phyloP scores from a whole-genome alignment of 2,113 vertebrate genomes.

The Oreochromis aureus region DNA sequence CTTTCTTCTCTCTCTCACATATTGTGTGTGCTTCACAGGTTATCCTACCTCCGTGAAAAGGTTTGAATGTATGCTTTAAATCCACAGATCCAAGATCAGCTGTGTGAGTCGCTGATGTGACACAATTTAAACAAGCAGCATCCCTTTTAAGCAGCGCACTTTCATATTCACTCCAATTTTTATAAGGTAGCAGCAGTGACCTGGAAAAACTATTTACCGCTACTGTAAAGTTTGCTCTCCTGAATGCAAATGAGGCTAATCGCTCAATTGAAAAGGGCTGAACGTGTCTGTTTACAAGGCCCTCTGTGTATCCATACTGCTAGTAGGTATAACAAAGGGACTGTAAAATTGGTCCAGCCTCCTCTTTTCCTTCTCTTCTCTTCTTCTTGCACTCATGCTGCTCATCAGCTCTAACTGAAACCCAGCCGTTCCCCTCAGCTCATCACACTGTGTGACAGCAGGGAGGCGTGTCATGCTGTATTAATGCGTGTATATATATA shows the following conservation, averaged over 20 bases:
- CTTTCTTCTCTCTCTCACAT: constrained; percentile 4
- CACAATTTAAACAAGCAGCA: background rate
- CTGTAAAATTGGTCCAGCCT: constrained; percentile 8
- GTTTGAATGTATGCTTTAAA: background rate
- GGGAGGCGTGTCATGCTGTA: constrained; percentile 38
- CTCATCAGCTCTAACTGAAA: constrained; percentile 34
- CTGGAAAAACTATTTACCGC: constrained; percentile 2
- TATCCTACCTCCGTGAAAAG: background rate
- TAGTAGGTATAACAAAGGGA: constrained; percentile 6
- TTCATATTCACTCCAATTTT: background rate
- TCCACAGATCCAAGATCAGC: constrained; percentile 4
- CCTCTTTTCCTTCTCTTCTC: background rate
- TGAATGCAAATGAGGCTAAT: constrained; percentile 37
- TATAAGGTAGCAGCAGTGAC: background rate
- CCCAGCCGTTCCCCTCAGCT: constrained; percentile 1
- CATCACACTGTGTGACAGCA: constrained; percentile 29
- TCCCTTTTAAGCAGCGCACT: background rate
- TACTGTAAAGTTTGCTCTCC: background rate
- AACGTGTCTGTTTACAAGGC: constrained; percentile 25
- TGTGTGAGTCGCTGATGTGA: background rate
- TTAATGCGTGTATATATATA: background rate
- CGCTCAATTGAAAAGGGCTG: background rate
- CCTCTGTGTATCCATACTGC: constrained; percentile 5
- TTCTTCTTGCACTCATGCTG: constrained; percentile 8
- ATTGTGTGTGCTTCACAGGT: background rate